phyloP scores from a whole-genome alignment of 2,113 vertebrate species.

The Rana temporaria region DNA sequence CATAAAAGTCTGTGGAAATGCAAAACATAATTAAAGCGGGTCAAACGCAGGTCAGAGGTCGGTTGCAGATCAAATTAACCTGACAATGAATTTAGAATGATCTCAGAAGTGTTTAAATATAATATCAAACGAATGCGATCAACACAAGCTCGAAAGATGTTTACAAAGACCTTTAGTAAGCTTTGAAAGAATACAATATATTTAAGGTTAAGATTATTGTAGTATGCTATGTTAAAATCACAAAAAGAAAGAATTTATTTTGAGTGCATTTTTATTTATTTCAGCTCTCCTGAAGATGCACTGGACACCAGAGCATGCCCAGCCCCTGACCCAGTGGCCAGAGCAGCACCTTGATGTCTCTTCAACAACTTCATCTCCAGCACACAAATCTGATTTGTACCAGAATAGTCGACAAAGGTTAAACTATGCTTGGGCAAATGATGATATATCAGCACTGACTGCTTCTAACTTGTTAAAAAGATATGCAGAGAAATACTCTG shows the following conservation, averaged over 20 bases:
- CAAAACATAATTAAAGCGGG: too few relatives aligned
- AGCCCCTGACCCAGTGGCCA: conserved; percentile 97
- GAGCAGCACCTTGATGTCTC: conserved; percentile 98
- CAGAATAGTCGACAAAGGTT: conserved; percentile 80
- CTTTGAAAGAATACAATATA: too few relatives aligned
- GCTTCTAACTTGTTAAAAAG: conserved; percentile 96
- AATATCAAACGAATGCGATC: too few relatives aligned
- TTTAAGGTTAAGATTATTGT: too few relatives aligned
- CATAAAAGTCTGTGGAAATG: too few relatives aligned
- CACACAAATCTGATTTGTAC: conserved; percentile 90
- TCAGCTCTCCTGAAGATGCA: conserved; percentile 93
- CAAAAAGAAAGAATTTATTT: not conserved
- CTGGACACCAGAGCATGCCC: conserved; percentile 99
- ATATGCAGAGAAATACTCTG: conserved; percentile 95
- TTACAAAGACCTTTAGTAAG: too few relatives aligned
- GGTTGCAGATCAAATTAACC: too few relatives aligned
- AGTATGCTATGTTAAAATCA: too few relatives aligned
- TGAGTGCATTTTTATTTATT: not conserved
- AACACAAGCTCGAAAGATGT: too few relatives aligned
- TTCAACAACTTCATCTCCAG: conserved; percentile 93
- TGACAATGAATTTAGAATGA: too few relatives aligned
- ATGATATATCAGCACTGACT: conserved; percentile 94
- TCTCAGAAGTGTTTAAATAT: too few relatives aligned
- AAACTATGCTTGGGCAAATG: conserved; percentile 96
- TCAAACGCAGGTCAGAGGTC: too few relatives aligned